A percentile compares a stretch with the other conserved stretches of the same genome.
These are phyloP conservation scores for Drosophila parabipectinata DNA, from an alignment of 1,140 invertebrate species.

Conservation along the genomic window DNA sequence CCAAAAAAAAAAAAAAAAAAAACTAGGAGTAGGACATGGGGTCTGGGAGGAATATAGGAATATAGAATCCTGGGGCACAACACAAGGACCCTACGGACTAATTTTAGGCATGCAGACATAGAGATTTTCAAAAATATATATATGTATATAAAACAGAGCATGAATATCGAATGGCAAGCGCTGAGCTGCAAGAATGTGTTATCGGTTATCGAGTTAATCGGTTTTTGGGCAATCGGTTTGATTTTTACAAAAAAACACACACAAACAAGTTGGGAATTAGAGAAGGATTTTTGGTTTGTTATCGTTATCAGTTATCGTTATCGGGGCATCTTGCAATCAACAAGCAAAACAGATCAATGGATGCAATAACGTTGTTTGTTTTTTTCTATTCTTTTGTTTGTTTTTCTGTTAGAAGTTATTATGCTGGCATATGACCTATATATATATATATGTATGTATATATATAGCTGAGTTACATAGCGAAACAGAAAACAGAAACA, in stretches of 20 bases:
- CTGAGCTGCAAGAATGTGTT: constrained; percentile 11
- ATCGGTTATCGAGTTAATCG: constrained; percentile 42
- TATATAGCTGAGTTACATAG: constrained; percentile 29
- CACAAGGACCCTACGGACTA: constrained; percentile 19
- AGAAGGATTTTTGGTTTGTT: constrained; percentile 15
- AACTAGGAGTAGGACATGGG: not conserved
- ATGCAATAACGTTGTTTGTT: constrained; percentile 24
- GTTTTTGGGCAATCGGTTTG: constrained; percentile 9
- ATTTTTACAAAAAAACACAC: constrained; percentile 30
- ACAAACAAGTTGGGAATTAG: constrained; percentile 5
- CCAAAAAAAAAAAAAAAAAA: not conserved
- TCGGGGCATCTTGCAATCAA: constrained; percentile 25
- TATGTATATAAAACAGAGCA: constrained; percentile 16
- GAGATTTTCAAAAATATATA: constrained; percentile 8
- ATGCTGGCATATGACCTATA: constrained; percentile 32
- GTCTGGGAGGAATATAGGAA: not conserved
- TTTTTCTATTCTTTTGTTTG: not conserved
- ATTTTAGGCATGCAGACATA: constrained; percentile 44
- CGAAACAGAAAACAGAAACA: constrained; percentile 29
- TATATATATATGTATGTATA: constrained; percentile 12
- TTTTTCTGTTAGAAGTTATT: constrained; percentile 33
- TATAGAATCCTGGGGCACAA: not conserved
- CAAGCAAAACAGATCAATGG: constrained; percentile 39
- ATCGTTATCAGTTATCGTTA: constrained; percentile 18
- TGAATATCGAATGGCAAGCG: constrained; percentile 34